These are phyloP conservation scores for Myiozetetes cayanensis DNA, from an alignment of 2,113 vertebrate genomes.

Conservation along the genomic window DNA sequence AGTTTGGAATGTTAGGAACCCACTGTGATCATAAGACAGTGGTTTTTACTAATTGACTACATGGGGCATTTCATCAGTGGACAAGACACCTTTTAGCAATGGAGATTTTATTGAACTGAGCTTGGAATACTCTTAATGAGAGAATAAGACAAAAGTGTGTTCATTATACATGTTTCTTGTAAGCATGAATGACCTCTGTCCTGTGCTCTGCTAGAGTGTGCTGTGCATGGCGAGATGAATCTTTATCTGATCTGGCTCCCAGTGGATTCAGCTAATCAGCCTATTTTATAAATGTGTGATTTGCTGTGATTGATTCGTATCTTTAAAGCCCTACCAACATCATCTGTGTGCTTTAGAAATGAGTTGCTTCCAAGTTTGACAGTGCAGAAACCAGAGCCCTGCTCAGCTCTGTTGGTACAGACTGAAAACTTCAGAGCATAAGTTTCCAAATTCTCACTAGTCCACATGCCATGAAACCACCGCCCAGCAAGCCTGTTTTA, in stretches of 20 bases:
- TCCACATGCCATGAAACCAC: not conserved
- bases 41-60: not conserved
- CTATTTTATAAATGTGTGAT: not conserved
- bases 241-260: not conserved
- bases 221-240: not conserved
- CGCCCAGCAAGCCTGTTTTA: not conserved
- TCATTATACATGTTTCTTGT: not conserved
- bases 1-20: not conserved
- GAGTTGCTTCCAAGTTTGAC: not conserved
- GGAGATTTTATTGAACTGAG: not conserved
- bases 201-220: not conserved
- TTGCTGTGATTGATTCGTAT: not conserved
- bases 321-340: not conserved
- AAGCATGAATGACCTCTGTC: not conserved
- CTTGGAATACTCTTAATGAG: not conserved
- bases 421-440: not conserved
- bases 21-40: not conserved
- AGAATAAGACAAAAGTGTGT: not conserved
- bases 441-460: not conserved
- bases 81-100: not conserved
- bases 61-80: not conserved
- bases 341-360: not conserved
- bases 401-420: not conserved
- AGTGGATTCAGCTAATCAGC: not conserved
- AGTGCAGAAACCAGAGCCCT: not conserved